Evolutionary conservation across 2,888 invertebrate species (phyloP).

Genomic region (Metellina segmentata): DNA sequence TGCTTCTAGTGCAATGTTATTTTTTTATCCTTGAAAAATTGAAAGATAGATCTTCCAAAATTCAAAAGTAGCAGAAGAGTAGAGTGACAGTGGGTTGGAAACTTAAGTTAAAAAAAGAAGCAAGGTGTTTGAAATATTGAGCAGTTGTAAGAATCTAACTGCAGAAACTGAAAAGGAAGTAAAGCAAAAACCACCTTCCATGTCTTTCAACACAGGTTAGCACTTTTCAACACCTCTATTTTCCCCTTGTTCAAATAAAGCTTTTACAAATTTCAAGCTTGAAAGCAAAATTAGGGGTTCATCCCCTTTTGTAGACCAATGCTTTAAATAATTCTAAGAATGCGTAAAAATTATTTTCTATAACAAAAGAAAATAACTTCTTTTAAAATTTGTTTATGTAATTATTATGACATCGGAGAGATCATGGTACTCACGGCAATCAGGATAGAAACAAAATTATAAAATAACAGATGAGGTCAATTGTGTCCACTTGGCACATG

Average conservation of each 20-base stretch:
- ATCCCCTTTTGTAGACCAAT: slow-evolving; percentile 40
- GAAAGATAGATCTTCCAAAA: not conserved
- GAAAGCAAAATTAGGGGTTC: slow-evolving; percentile 58
- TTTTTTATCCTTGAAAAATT: not conserved
- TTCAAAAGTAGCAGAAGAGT: slow-evolving; percentile 11
- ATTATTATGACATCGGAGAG: not conserved
- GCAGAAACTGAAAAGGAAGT: slow-evolving; percentile 18
- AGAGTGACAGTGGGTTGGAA: slow-evolving; percentile 19
- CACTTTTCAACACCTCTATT: slow-evolving; percentile 54
- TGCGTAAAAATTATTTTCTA: not conserved
- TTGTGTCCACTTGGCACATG: not conserved
- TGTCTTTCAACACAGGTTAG: slow-evolving; percentile 5
- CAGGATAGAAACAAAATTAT: not conserved
- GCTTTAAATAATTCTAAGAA: not conserved
- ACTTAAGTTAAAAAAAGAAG: slow-evolving; percentile 15
- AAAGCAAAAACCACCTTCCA: slow-evolving; percentile 32
- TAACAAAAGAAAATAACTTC: not conserved
- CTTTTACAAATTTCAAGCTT: not conserved
- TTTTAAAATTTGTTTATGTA: not conserved
- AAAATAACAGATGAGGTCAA: not conserved
- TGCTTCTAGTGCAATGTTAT: slow-evolving; percentile 34
- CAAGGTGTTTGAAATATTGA: slow-evolving; percentile 24
- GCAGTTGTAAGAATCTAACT: slow-evolving; percentile 3
- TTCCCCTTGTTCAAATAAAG: slow-evolving; percentile 61
- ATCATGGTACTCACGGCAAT: too few relatives aligned